These are phyloP conservation scores for Ovis canadensis DNA, from an alignment of 2,113 vertebrate genomes.

Conservation along the genomic window DNA sequence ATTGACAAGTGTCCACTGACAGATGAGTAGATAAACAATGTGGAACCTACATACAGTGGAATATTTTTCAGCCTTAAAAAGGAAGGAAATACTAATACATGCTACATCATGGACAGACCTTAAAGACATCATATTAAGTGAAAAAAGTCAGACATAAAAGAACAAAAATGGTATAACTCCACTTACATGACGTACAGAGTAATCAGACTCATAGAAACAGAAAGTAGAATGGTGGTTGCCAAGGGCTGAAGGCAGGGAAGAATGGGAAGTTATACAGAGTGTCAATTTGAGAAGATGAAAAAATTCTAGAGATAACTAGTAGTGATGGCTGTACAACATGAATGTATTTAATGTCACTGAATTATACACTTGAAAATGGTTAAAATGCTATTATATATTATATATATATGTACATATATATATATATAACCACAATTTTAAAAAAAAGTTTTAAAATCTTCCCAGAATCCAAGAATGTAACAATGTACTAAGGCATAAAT, in stretches of 20 bases:
- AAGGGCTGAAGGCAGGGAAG: background rate
- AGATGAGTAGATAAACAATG: background rate
- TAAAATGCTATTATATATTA: background rate
- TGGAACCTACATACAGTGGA: background rate
- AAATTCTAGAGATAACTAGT: background rate
- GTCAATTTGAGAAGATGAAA: background rate
- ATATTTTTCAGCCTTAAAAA: background rate
- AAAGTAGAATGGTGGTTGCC: background rate
- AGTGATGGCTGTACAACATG: background rate
- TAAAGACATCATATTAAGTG: background rate
- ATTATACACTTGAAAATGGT: background rate
- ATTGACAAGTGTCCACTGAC: background rate
- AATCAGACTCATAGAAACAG: background rate
- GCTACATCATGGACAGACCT: background rate
- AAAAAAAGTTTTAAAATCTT: background rate
- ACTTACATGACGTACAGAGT: background rate
- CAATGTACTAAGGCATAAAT: background rate
- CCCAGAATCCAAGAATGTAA: background rate
- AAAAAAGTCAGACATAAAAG: background rate
- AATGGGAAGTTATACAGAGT: background rate
- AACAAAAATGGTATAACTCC: background rate
- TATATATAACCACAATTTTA: background rate
- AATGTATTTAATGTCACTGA: background rate
- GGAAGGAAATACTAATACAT: background rate
- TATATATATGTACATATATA: background rate